Conservation (phyloP, 2,888 invertebrate genomes). For the Maniola hyperantus region DNA sequence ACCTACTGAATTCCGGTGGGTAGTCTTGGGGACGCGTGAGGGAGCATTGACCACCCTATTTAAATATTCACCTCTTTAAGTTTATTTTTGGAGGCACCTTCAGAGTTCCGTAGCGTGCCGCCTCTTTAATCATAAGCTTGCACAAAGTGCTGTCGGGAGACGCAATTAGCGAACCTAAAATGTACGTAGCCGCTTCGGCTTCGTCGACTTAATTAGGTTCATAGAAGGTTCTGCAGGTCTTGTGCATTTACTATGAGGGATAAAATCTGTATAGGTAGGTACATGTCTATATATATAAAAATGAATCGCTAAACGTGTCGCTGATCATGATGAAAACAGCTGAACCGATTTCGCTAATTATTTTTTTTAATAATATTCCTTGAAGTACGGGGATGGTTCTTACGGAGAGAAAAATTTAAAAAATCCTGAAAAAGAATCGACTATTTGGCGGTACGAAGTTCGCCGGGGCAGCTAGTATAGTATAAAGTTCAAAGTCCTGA, state of each 20-base stretch:
- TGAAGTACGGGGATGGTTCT: too few species aligned
- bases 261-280: too few species aligned
- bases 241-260: conserved; percentile 8
- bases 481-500: too few species aligned
- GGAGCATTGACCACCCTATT: conserved; percentile 72
- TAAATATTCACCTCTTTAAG: conserved; percentile 62
- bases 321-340: too few species aligned
- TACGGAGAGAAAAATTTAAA: too few species aligned
- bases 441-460: too few species aligned
- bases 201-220: conserved; percentile 35
- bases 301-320: too few species aligned
- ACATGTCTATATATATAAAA: too few species aligned
- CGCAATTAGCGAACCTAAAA: conserved; percentile 42
- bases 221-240: conserved; percentile 25
- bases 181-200: conserved; percentile 37
- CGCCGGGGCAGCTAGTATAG: too few species aligned
- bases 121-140: conserved; percentile 49
- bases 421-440: too few species aligned
- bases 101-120: conserved; percentile 42
- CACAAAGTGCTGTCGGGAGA: conserved; percentile 42
- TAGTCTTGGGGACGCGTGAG: conserved; percentile 65
- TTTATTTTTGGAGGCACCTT: conserved; percentile 50
- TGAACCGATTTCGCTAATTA: too few species aligned
- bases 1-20: conserved; percentile 59
- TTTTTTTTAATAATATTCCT: too few species aligned